These are phyloP conservation scores for Berghia stephanieae DNA, from an alignment of 1,140 invertebrate genomes.

Conservation along the genomic window DNA sequence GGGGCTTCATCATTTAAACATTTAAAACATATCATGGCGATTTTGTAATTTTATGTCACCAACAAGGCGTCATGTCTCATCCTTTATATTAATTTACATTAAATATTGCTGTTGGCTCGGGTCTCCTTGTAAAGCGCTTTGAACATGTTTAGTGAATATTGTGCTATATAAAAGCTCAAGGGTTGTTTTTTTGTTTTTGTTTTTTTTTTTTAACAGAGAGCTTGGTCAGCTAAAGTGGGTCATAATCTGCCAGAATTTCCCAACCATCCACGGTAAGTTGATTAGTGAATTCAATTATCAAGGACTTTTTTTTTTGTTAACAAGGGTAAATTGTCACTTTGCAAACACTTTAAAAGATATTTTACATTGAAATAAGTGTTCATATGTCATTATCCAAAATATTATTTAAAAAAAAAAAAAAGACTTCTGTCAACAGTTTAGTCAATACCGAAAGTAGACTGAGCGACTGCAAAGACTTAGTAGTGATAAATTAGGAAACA, in stretches of 20 bases:
- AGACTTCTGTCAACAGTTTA: too few relatives aligned
- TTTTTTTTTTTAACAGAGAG: conserved; percentile 20
- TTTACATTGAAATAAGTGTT: not conserved
- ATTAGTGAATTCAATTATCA: not conserved
- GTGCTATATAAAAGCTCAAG: not conserved
- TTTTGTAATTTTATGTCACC: too few relatives aligned
- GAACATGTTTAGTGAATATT: too few relatives aligned
- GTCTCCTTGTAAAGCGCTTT: too few relatives aligned
- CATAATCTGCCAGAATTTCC: conserved; percentile 29
- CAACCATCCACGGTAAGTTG: conserved; percentile 35
- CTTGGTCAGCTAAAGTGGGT: conserved; percentile 37
- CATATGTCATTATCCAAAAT: not conserved
- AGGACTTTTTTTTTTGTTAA: not conserved
- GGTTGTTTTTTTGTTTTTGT: not conserved
- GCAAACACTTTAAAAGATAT: not conserved
- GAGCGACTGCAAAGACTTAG: too few relatives aligned
- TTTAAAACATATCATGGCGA: too few relatives aligned
- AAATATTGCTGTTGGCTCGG: too few relatives aligned
- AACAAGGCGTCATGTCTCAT: not conserved
- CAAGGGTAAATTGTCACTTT: not conserved
- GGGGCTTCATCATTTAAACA: too few relatives aligned
- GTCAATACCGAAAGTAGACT: too few relatives aligned
- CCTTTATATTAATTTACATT: not conserved
- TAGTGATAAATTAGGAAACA: too few relatives aligned
- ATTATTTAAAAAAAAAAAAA: too few relatives aligned